phyloP scores from a whole-genome alignment of 53 echinoderm and acorn worm species.

The Glandiceps talaboti region DNA sequence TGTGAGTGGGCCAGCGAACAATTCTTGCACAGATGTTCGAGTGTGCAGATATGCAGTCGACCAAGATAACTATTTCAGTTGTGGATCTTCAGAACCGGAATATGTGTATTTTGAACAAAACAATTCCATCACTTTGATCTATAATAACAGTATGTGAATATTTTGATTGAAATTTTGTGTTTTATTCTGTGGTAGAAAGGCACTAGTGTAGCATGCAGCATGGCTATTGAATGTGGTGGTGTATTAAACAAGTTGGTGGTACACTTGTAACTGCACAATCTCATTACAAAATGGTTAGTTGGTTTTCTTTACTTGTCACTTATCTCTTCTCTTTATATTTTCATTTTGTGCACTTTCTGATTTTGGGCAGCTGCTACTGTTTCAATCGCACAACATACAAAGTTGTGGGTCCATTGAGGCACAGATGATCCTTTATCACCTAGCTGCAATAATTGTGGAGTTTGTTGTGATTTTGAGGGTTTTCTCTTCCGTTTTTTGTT shows the following conservation, averaged over 20 bases:
- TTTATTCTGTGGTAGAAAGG: conserved; percentile 7
- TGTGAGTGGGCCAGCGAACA: background rate
- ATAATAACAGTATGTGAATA: background rate
- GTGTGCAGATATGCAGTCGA: conserved; percentile 1
- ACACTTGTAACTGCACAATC: background rate
- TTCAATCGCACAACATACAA: no score
- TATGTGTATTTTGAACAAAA: conserved; percentile 17
- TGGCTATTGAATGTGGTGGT: no score
- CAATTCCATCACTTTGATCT: conserved; percentile 3
- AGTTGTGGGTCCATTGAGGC: no score
- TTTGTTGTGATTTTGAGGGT: no score
- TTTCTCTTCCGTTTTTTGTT: no score
- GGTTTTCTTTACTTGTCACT: background rate
- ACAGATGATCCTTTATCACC: no score
- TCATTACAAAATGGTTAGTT: background rate
- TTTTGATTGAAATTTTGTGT: conserved; percentile 9
- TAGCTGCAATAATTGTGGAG: no score
- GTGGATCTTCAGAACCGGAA: background rate
- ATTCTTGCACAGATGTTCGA: conserved; percentile 12
- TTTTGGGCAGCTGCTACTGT: no score
- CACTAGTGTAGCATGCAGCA: background rate
- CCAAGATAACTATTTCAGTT: background rate
- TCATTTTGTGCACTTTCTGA: no score
- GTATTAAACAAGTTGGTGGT: background rate
- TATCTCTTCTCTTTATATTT: background rate